Conservation (phyloP, 2,797 vertebrate genomes). For the Lepus townsendii region DNA sequence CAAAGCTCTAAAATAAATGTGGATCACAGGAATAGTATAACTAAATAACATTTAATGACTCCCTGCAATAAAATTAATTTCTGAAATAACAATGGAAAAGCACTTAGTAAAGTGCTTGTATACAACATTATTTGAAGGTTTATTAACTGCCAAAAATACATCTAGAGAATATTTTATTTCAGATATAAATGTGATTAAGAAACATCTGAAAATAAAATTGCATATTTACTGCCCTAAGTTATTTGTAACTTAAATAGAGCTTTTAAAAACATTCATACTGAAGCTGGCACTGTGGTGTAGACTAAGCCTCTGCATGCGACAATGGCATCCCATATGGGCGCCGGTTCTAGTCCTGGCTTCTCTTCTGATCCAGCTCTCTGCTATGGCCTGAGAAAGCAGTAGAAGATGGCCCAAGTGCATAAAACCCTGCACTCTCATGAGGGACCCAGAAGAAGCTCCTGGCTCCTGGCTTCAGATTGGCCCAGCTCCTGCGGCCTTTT, state of each 20-base stretch:
- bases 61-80: slow-evolving; percentile 67
- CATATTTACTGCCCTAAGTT: neutral
- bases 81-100: slow-evolving; percentile 60
- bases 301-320: no score
- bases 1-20: slow-evolving; percentile 76
- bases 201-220: slow-evolving; percentile 38
- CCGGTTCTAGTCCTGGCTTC: no score
- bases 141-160: slow-evolving; percentile 51
- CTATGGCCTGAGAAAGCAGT: no score
- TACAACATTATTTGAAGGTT: slow-evolving; percentile 45
- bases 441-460: no score
- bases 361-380: no score
- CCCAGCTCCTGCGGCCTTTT: no score
- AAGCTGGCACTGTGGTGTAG: no score
- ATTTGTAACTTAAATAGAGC: neutral
- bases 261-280: neutral
- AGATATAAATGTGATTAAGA: neutral
- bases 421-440: no score
- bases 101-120: slow-evolving; percentile 48
- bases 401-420: no score
- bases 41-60: slow-evolving; percentile 71
- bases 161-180: neutral
- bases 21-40: slow-evolving; percentile 78
- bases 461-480: no score
- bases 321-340: no score